Percentiles rank a stretch among this genome's conserved stretches.
Conservation (phyloP, 2,888 invertebrate genomes). For the Drosophila kambysellisi region DNA sequence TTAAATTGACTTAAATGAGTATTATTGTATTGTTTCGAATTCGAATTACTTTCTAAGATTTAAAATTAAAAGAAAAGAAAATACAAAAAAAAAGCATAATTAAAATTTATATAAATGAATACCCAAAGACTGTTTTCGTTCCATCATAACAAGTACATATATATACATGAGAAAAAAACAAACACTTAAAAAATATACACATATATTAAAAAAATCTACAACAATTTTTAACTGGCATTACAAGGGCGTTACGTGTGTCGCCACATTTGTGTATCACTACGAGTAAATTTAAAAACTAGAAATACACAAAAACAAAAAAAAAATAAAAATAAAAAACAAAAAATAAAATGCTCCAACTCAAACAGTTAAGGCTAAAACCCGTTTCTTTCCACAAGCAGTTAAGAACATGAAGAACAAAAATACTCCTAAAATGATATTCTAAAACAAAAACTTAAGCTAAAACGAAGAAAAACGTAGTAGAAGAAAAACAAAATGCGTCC, state of each 20-base stretch:
- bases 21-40: conserved; percentile 57
- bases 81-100: conserved; percentile 51
- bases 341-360: conserved; percentile 12
- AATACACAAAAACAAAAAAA: conserved; percentile 17
- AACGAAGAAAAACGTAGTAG: conserved; percentile 11
- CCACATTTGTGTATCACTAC: conserved; percentile 61
- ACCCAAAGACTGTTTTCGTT: conserved; percentile 86
- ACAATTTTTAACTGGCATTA: conserved; percentile 65
- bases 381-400: conserved; percentile 35
- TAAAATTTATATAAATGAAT: conserved; percentile 81
- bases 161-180: conserved; percentile 47
- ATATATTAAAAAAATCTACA: conserved; percentile 40
- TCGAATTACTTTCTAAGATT: conserved; percentile 56
- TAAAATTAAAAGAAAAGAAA: conserved; percentile 29
- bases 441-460: conserved; percentile 52
- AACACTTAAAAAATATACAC: conserved; percentile 45
- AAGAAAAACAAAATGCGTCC: conserved; percentile 26
- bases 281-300: conserved; percentile 30
- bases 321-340: not conserved
- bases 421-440: conserved; percentile 78
- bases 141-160: conserved; percentile 83
- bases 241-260: conserved; percentile 33
- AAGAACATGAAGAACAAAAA: conserved; percentile 21
- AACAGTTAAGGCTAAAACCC: conserved; percentile 12
- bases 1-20: conserved; percentile 41